A percentile compares a stretch with the other conserved stretches of the same genome.
These are phyloP conservation scores for Caenorhabditis brenneri DNA, from an alignment of 1,140 invertebrate genomes.

Conservation along the genomic window DNA sequence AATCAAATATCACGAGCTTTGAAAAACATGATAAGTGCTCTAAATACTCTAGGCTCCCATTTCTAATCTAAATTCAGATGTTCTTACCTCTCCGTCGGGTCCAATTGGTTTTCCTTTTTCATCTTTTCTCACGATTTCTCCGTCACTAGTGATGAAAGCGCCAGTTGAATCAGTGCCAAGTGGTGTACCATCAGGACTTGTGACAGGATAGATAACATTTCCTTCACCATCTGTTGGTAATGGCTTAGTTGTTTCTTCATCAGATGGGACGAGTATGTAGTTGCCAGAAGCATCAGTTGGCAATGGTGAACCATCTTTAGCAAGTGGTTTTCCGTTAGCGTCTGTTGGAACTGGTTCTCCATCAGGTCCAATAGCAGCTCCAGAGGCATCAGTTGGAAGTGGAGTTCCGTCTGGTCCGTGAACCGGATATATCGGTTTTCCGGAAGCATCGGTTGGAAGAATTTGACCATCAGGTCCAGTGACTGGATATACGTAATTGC, in stretches of 20 bases:
- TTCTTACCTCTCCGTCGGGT: slow-evolving; percentile 44
- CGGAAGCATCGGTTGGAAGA: slow-evolving; percentile 56
- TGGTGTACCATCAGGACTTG: slow-evolving; percentile 43
- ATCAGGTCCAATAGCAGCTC: slow-evolving; percentile 14
- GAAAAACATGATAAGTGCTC: too few species aligned
- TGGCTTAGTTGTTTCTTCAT: background rate
- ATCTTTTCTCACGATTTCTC: slow-evolving; percentile 37
- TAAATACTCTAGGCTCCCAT: too few species aligned
- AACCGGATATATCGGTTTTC: background rate
- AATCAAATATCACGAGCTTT: too few species aligned
- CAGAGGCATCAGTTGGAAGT: slow-evolving; percentile 48
- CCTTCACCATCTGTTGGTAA: slow-evolving; percentile 24
- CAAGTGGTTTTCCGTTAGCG: slow-evolving; percentile 33
- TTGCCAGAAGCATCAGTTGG: slow-evolving; percentile 48
- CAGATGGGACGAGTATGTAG: slow-evolving; percentile 38
- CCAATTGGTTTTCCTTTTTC: slow-evolving; percentile 50
- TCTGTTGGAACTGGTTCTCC: slow-evolving; percentile 20
- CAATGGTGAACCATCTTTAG: slow-evolving; percentile 21
- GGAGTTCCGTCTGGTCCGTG: slow-evolving; percentile 23
- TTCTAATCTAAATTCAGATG: too few species aligned
- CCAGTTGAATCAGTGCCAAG: slow-evolving; percentile 52
- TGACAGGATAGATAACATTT: slow-evolving; percentile 36
- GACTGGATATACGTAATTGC: background rate
- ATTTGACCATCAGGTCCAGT: slow-evolving; percentile 34
- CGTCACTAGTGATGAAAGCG: slow-evolving; percentile 1